A percentile compares a stretch with the other conserved stretches of the same genome.
phyloP scores from a whole-genome alignment of 1,140 invertebrate species.

The Dysdera silvatica region DNA sequence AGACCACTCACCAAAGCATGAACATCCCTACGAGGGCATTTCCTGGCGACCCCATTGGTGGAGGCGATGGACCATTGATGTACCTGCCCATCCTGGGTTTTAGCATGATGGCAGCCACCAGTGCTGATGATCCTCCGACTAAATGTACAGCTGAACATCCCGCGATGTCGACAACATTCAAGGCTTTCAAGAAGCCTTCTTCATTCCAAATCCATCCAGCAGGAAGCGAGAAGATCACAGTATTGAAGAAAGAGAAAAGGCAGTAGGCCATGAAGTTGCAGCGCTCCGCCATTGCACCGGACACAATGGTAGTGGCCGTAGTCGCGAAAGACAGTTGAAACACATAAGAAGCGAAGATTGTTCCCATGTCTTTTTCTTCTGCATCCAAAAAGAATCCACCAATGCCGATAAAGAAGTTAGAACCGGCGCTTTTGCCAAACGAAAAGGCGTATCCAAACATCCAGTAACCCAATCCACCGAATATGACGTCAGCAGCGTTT shows the following conservation, averaged over 20 bases:
- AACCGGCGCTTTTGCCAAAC: conserved; percentile 63
- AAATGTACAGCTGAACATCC: conserved; percentile 68
- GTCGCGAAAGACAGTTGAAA: conserved; percentile 64
- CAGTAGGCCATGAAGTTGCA: conserved; percentile 86
- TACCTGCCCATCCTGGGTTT: conserved; percentile 79
- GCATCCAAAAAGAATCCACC: conserved; percentile 28
- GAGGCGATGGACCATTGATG: conserved; percentile 59
- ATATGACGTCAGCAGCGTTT: conserved; percentile 82
- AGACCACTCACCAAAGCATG: conserved; percentile 66
- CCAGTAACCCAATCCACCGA: conserved; percentile 90
- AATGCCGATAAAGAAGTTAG: conserved; percentile 59
- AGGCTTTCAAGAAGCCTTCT: conserved; percentile 67
- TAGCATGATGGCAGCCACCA: conserved; percentile 80
- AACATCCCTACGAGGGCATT: conserved; percentile 86
- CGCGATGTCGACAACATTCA: conserved; percentile 79
- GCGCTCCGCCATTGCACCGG: conserved; percentile 74
- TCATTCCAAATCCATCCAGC: conserved; percentile 85
- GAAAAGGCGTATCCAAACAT: conserved; percentile 85
- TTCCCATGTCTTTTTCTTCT: conserved; percentile 16
- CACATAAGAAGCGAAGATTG: conserved; percentile 29
- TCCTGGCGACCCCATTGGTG: conserved; percentile 76
- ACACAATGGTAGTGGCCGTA: conserved; percentile 76
- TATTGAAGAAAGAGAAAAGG: conserved; percentile 79
- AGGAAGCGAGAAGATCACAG: conserved; percentile 80
- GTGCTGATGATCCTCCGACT: conserved; percentile 65